A percentile compares a stretch with the other conserved stretches of the same genome.
Evolutionary conservation across 2,888 invertebrate genomes (phyloP).

Genomic region (Sisyra terminalis): DNA sequence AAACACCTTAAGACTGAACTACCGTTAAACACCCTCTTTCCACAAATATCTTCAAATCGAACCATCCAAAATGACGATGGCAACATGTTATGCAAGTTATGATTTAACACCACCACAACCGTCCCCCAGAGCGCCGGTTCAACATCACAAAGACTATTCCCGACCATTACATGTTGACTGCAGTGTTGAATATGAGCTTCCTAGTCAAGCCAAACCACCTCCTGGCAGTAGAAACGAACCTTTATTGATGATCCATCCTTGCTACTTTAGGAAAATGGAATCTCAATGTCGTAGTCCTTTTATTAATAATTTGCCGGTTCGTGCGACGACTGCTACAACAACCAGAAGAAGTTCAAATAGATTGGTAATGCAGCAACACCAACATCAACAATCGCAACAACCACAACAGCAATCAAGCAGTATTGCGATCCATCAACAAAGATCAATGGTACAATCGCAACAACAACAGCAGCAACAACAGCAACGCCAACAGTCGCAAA

Average conservation of each 20-base stretch:
- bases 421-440: not conserved
- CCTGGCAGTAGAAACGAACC: constrained; percentile 70
- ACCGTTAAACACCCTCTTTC: not conserved
- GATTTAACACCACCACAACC: constrained; percentile 29
- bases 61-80: constrained; percentile 1
- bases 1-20: not conserved
- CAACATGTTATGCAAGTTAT: constrained; percentile 16
- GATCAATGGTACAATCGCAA: constrained; percentile 8
- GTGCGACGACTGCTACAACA: constrained; percentile 13
- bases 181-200: constrained; percentile 82
- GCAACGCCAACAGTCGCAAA: constrained; percentile 17
- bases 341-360: not conserved
- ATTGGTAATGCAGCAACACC: not conserved
- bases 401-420: constrained; percentile 10
- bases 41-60: not conserved
- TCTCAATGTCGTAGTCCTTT: constrained; percentile 67
- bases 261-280: constrained; percentile 76
- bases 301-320: constrained; percentile 64
- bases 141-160: constrained; percentile 57
- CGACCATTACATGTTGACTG: constrained; percentile 80
- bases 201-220: constrained; percentile 76
- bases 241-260: constrained; percentile 77
- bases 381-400: constrained; percentile 18
- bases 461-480: constrained; percentile 15
- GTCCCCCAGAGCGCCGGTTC: constrained; percentile 21